Conservation (phyloP, 1,140 invertebrate genomes). For the Dinoponera quadriceps region DNA sequence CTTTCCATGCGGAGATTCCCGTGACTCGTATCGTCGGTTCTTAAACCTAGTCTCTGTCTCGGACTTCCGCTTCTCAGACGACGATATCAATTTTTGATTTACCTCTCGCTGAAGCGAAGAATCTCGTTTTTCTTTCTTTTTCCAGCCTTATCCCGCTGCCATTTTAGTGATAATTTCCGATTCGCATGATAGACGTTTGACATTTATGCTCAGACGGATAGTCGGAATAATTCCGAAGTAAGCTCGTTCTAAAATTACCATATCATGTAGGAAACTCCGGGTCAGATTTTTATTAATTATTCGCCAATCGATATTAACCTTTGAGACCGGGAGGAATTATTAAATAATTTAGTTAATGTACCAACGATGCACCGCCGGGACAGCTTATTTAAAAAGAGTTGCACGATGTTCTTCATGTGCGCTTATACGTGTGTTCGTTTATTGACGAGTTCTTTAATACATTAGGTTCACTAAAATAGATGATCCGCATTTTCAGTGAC, state of each 20-base stretch:
- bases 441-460: not conserved
- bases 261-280: not conserved
- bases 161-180: not conserved
- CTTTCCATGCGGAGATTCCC: too few relatives aligned
- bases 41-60: not conserved
- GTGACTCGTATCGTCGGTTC: not conserved
- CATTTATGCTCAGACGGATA: not conserved
- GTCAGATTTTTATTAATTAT: conserved; percentile 28
- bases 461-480: not conserved
- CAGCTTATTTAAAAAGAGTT: not conserved
- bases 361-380: not conserved
- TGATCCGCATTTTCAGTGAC: too few relatives aligned
- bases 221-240: not conserved
- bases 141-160: not conserved
- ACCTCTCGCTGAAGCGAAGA: not conserved
- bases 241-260: conserved; percentile 7
- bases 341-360: conserved; percentile 22
- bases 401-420: not conserved
- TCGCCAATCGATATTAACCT: conserved; percentile 3
- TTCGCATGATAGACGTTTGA: conserved; percentile 20
- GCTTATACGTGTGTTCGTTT: not conserved
- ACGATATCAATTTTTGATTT: not conserved
- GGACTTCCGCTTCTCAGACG: not conserved
- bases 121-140: not conserved
- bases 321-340: not conserved